These are phyloP conservation scores for Spilogale gracilis DNA, from an alignment of 2,113 vertebrate species.

Conservation along the genomic window DNA sequence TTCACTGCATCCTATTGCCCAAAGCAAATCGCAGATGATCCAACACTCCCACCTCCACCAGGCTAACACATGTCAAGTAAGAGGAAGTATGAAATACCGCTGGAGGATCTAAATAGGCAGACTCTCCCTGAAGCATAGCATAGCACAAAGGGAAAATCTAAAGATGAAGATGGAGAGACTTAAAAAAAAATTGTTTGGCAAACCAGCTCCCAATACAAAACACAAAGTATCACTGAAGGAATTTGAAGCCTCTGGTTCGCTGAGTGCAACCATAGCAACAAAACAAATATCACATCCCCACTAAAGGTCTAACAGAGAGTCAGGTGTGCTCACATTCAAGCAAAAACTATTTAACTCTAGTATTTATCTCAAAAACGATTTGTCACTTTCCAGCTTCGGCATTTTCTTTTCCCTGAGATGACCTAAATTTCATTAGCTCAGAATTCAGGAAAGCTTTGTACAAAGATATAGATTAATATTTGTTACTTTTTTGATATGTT, in stretches of 20 bases:
- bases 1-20: not conserved
- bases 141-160: not conserved
- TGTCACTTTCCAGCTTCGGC: not conserved
- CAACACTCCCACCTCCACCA: not conserved
- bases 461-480: not conserved
- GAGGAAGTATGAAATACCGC: not conserved
- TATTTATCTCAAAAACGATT: not conserved
- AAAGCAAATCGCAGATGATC: not conserved
- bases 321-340: not conserved
- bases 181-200: not conserved
- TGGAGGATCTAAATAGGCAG: not conserved
- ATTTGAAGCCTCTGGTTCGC: not conserved
- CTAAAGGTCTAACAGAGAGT: not conserved
- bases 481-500: not conserved
- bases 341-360: not conserved
- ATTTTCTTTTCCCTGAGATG: not conserved
- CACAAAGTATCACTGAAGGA: not conserved
- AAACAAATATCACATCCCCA: not conserved
- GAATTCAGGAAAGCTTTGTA: not conserved
- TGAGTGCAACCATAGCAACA: not conserved
- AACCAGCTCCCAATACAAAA: not conserved
- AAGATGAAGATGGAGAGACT: not conserved
- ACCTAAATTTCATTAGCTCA: not conserved
- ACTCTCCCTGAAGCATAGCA: not conserved
- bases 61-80: not conserved